Evolutionary conservation across 2,797 vertebrate species (phyloP).

Genomic region (Tenualosa thibaudeaui): DNA sequence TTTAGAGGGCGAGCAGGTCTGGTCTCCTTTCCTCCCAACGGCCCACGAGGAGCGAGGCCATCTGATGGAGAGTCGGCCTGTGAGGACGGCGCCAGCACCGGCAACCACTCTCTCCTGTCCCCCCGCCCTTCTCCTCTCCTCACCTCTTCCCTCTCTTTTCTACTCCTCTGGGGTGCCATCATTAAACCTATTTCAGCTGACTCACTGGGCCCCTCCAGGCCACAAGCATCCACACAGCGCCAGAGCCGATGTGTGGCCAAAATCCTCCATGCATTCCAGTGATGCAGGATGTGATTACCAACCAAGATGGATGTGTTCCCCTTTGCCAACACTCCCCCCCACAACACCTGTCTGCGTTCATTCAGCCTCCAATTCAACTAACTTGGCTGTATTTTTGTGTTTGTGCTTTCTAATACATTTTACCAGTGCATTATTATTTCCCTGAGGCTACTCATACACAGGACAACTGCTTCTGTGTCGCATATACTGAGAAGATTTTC

Average conservation of each 20-base stretch:
- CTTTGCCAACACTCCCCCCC: neutral
- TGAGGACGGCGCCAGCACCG: slow-evolving; percentile 16
- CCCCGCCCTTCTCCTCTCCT: neutral
- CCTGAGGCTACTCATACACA: neutral
- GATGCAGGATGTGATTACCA: neutral
- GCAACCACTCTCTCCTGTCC: neutral
- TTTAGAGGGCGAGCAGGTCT: slow-evolving; percentile 44
- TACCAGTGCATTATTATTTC: neutral
- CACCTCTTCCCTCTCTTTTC: neutral
- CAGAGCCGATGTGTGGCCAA: neutral
- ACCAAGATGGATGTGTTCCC: neutral
- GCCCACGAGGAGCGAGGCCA: slow-evolving; percentile 30
- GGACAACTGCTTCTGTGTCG: neutral
- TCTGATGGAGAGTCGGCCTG: slow-evolving; percentile 32
- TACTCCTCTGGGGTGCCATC: slow-evolving; percentile 35
- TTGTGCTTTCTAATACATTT: neutral
- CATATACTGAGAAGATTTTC: neutral
- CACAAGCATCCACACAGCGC: neutral
- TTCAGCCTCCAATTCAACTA: neutral
- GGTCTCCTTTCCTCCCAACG: slow-evolving; percentile 37
- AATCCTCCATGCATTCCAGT: neutral
- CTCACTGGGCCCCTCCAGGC: slow-evolving; percentile 32
- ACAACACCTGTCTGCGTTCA: slow-evolving; percentile 4
- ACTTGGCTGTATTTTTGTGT: neutral
- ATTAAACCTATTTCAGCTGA: slow-evolving; percentile 46